These are phyloP conservation scores for Anaspis maculata DNA, from an alignment of 2,888 invertebrate species.

Conservation along the genomic window DNA sequence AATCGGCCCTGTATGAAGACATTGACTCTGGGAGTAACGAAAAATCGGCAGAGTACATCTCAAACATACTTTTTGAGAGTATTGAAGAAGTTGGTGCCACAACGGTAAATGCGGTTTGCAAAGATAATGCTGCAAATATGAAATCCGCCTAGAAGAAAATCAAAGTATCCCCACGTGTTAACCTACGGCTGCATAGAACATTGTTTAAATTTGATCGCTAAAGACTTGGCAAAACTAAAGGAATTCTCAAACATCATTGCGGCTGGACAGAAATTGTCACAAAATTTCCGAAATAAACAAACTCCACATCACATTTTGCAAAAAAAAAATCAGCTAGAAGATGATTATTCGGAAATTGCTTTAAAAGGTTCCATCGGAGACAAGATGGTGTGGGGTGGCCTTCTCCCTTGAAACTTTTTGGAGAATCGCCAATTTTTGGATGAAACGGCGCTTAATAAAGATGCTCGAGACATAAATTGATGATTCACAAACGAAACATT, in stretches of 20 bases:
- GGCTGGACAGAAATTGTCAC: neutral
- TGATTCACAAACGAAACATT: no score
- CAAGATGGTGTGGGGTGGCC: constrained; percentile 2
- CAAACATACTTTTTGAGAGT: neutral
- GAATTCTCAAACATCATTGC: neutral
- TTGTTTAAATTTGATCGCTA: constrained; percentile 6
- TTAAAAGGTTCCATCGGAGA: constrained; percentile 2
- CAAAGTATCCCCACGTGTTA: constrained; percentile 6
- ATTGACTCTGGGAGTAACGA: constrained; percentile 2
- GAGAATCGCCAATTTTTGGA: neutral
- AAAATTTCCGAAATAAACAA: constrained; percentile 8
- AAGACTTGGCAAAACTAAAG: constrained; percentile 2
- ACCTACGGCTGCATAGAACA: constrained; percentile 9
- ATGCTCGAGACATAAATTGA: no score
- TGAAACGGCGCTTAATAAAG: no score
- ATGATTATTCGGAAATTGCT: constrained; percentile 1
- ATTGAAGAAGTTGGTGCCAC: constrained; percentile 4
- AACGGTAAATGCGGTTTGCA: constrained; percentile 5
- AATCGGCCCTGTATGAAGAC: no score
- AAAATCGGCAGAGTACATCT: constrained; percentile 6
- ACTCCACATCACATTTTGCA: constrained; percentile 1
- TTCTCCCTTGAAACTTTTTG: neutral
- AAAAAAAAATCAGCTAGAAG: constrained; percentile 5
- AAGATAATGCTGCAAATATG: constrained; percentile 9
- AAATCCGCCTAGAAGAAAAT: constrained; percentile 5